phyloP scores from a whole-genome alignment of 2,888 invertebrate species.

The Holacanthella duospinosa region DNA sequence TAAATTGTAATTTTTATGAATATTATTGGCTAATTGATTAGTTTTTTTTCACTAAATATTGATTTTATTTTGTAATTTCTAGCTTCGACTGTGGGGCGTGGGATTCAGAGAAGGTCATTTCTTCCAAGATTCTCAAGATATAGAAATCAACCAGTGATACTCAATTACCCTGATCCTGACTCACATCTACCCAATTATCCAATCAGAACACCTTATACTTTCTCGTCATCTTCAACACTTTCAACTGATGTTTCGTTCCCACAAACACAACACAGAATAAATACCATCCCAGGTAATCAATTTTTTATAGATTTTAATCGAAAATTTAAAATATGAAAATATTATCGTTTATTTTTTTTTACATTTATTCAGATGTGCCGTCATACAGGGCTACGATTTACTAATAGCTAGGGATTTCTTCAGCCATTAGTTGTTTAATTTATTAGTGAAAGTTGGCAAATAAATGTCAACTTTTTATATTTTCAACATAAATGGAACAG shows the following conservation, averaged over 20 bases:
- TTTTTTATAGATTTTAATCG: background rate
- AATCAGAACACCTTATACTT: background rate
- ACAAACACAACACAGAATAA: background rate
- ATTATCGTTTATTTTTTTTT: background rate
- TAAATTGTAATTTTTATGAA: too few species aligned
- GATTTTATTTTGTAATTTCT: too few species aligned
- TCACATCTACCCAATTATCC: background rate
- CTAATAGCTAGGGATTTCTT: background rate
- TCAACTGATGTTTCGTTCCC: too few species aligned
- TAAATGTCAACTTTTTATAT: too few species aligned
- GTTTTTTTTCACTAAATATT: too few species aligned
- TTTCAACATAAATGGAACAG: too few species aligned
- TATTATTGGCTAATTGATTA: too few species aligned
- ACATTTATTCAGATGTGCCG: background rate
- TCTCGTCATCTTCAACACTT: background rate
- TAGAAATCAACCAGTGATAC: background rate
- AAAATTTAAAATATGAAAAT: background rate
- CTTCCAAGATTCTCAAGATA: background rate
- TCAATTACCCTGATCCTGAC: background rate
- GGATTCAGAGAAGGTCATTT: background rate
- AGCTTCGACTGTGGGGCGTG: too few species aligned
- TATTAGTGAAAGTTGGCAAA: too few species aligned
- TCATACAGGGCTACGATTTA: background rate
- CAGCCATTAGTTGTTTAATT: too few species aligned
- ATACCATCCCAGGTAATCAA: background rate